These are phyloP conservation scores for Zoanthus sansibaricus DNA, from an alignment of 92 coral and sea anemone species.

Conservation along the genomic window DNA sequence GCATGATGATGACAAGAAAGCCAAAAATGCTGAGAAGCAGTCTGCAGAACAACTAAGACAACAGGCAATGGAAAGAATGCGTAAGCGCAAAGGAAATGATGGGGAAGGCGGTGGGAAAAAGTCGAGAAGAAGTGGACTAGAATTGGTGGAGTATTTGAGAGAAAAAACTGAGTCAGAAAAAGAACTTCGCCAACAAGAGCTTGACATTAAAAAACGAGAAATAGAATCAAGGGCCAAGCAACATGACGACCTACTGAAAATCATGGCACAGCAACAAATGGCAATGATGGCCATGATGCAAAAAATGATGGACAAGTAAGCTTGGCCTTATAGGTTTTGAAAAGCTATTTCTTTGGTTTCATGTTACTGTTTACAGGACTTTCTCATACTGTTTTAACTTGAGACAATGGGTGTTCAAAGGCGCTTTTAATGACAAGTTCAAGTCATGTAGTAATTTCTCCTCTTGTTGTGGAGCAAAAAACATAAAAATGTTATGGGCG, in stretches of 20 bases:
- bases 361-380: slow-evolving; percentile 15
- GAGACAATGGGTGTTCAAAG: slow-evolving; percentile 24
- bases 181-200: slow-evolving; percentile 40
- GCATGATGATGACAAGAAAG: slow-evolving; percentile 14
- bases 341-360: slow-evolving; percentile 22
- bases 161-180: slow-evolving; percentile 38
- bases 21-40: slow-evolving; percentile 28
- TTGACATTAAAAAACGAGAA: slow-evolving; percentile 26
- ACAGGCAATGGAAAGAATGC: slow-evolving; percentile 41
- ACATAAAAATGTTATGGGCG: slow-evolving; percentile 20
- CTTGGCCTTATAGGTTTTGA: neutral
- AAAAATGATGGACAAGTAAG: slow-evolving; percentile 24
- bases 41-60: slow-evolving; percentile 36
- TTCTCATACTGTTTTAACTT: slow-evolving; percentile 9
- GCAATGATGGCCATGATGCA: slow-evolving; percentile 30
- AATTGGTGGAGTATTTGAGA: slow-evolving; percentile 39
- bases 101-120: slow-evolving; percentile 32
- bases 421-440: slow-evolving; percentile 11
- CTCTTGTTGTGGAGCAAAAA: slow-evolving; percentile 16
- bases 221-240: slow-evolving; percentile 28
- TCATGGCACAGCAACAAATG: slow-evolving; percentile 37
- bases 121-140: slow-evolving; percentile 40
- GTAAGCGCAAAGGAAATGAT: slow-evolving; percentile 33
- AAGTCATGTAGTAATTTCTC: slow-evolving; percentile 11
- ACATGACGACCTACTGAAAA: slow-evolving; percentile 31